Evolutionary conservation across 2,888 invertebrate genomes (phyloP).

Genomic region (Apocheima hispidaria): DNA sequence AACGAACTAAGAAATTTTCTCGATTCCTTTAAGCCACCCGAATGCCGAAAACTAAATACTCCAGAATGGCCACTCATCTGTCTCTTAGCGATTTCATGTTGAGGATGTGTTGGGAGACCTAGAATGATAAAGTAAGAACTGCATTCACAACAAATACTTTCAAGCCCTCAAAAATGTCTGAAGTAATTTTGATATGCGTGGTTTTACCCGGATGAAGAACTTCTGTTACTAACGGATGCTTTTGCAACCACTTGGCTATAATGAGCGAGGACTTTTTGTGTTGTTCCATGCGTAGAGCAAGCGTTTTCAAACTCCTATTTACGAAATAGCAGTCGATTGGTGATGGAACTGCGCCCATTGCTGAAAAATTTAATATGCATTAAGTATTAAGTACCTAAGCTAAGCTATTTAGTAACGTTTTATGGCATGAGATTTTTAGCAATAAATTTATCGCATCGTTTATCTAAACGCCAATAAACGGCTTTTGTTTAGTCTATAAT

Average conservation of each 20-base stretch:
- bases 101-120: constrained; percentile 94
- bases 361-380: constrained; percentile 77
- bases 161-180: not conserved
- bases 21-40: constrained; percentile 91
- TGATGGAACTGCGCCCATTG: constrained; percentile 97
- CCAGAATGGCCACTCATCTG: constrained; percentile 96
- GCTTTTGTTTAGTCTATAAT: constrained; percentile 6
- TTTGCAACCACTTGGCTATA: constrained; percentile 93
- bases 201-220: constrained; percentile 92
- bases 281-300: constrained; percentile 95
- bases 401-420: not conserved
- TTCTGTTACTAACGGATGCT: constrained; percentile 91
- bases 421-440: not conserved
- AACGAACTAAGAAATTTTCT: constrained; percentile 90
- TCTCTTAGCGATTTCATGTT: constrained; percentile 91
- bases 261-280: constrained; percentile 92
- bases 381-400: too few species aligned
- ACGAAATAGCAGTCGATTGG: constrained; percentile 98
- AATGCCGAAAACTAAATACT: constrained; percentile 95
- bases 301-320: constrained; percentile 96
- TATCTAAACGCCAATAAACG: constrained; percentile 9
- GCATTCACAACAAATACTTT: not conserved
- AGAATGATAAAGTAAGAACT: constrained; percentile 44
- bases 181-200: not conserved
- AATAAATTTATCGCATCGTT: not conserved